Conservation (phyloP, 2,113 vertebrate species). For the Macaca mulatta region DNA sequence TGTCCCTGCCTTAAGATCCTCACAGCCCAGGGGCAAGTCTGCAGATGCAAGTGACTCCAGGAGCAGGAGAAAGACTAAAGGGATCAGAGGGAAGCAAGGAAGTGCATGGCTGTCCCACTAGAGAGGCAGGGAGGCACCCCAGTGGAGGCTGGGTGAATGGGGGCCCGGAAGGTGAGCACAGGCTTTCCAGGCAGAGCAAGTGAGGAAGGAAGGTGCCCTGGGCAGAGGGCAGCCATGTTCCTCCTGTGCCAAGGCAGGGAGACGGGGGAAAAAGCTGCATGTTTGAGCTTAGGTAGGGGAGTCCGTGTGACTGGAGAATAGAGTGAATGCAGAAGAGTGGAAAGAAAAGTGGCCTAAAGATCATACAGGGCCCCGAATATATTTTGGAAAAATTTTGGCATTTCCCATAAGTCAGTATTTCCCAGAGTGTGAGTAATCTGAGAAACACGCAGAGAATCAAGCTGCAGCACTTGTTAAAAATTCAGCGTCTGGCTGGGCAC, state of each 20-base stretch:
- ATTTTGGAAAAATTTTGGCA: background rate
- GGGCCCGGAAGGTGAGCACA: too few relatives aligned
- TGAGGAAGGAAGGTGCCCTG: fast-evolving
- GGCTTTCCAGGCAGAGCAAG: too few relatives aligned
- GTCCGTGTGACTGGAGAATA: background rate
- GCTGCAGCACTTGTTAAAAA: background rate
- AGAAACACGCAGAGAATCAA: background rate
- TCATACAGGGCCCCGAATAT: background rate
- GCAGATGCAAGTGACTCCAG: background rate
- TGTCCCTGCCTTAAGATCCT: background rate
- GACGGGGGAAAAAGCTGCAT: background rate
- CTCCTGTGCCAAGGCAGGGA: too few relatives aligned
- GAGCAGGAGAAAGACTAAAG: background rate
- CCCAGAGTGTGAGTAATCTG: background rate
- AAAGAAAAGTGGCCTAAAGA: background rate
- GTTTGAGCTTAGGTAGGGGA: background rate
- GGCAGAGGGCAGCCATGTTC: background rate
- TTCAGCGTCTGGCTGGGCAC: background rate
- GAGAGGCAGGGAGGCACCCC: background rate
- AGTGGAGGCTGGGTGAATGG: too few relatives aligned
- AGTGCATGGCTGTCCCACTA: background rate
- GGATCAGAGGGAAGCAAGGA: fast-evolving
- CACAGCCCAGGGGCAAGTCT: too few relatives aligned
- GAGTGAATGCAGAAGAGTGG: too few relatives aligned
- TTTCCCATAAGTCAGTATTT: background rate